These are phyloP conservation scores for Takifugu flavidus DNA, from an alignment of 2,113 vertebrate species.

Conservation along the genomic window DNA sequence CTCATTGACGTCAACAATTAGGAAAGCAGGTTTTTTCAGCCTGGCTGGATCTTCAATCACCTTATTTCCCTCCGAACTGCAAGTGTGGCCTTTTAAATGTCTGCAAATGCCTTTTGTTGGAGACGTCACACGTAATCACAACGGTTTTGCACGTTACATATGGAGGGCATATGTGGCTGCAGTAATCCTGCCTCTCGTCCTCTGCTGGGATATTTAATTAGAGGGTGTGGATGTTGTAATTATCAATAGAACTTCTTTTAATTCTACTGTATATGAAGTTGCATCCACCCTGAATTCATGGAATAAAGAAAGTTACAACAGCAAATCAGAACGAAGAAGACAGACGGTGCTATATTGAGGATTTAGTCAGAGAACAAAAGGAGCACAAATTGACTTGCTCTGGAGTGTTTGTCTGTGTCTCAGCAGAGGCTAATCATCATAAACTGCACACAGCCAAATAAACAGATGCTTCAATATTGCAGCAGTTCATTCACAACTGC, in stretches of 20 bases:
- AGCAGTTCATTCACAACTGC: constrained; percentile 49
- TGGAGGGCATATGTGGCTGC: too few relatives aligned
- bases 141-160: too few relatives aligned
- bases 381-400: constrained; percentile 64
- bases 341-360: constrained; percentile 61
- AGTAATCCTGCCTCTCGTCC: too few relatives aligned
- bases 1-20: too few relatives aligned
- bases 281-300: constrained; percentile 10
- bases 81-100: neutral
- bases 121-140: too few relatives aligned
- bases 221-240: constrained; percentile 16
- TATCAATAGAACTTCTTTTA: constrained; percentile 2
- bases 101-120: too few relatives aligned
- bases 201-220: neutral
- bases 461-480: constrained; percentile 57
- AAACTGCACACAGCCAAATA: constrained; percentile 47
- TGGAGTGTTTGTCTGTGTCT: constrained; percentile 62
- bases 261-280: constrained; percentile 1
- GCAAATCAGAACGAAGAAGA: constrained; percentile 48
- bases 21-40: too few relatives aligned
- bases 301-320: constrained; percentile 41
- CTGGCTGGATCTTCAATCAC: too few relatives aligned
- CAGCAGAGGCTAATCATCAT: constrained; percentile 64
- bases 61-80: too few relatives aligned
- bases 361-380: constrained; percentile 35